Conservation (phyloP, 2,113 vertebrate genomes). For the Lichenostomus cassidix region DNA sequence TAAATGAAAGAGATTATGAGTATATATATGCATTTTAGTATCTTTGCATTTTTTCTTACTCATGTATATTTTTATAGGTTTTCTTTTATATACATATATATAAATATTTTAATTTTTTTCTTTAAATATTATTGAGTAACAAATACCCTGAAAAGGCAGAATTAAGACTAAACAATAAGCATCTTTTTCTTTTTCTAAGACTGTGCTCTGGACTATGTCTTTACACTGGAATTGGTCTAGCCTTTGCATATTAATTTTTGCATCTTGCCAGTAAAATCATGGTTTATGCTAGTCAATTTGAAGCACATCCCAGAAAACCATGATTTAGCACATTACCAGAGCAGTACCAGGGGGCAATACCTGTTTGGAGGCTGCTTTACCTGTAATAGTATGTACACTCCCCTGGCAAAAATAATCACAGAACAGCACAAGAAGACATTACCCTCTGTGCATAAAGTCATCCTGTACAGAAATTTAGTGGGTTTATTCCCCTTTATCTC, state of each 20-base stretch:
- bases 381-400: accelerated
- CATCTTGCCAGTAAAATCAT: background rate
- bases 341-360: background rate
- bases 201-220: accelerated
- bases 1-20: background rate
- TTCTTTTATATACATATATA: background rate
- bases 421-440: background rate
- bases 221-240: background rate
- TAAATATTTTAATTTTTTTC: background rate
- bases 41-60: background rate
- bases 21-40: background rate
- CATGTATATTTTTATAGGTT: background rate
- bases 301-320: background rate
- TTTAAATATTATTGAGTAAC: background rate
- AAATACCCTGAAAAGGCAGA: background rate
- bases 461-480: background rate
- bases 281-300: background rate
- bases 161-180: background rate
- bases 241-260: background rate
- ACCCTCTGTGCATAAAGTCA: background rate
- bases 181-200: background rate
- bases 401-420: background rate
- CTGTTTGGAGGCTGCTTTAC: background rate
- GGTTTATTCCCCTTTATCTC: background rate
- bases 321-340: background rate